Evolutionary conservation across 2,113 vertebrate genomes (phyloP).

Genomic region (Dendrocopos noguchii): DNA sequence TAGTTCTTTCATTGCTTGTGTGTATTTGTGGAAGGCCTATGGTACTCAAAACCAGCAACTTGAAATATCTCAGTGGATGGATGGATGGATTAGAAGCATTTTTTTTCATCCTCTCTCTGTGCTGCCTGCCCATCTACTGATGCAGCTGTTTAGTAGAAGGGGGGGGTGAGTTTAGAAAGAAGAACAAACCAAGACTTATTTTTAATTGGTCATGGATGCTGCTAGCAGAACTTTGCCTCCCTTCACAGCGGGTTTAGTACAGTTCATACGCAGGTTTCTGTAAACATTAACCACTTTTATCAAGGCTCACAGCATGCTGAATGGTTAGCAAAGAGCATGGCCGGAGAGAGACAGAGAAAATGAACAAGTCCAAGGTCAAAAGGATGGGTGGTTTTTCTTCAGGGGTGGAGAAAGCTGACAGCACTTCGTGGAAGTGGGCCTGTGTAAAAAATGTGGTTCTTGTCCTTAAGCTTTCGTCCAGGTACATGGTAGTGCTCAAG

Average conservation of each 20-base stretch:
- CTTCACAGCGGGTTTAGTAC: conserved; percentile 77
- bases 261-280: conserved; percentile 85
- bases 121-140: neutral
- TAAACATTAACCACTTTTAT: conserved; percentile 91
- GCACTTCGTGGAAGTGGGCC: neutral
- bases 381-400: conserved; percentile 66
- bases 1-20: neutral
- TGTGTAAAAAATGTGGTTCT: neutral
- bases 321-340: conserved; percentile 80
- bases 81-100: neutral
- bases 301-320: conserved; percentile 77
- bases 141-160: neutral
- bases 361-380: conserved; percentile 85
- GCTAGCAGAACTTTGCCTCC: conserved; percentile 80
- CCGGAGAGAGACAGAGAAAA: conserved; percentile 77
- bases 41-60: neutral
- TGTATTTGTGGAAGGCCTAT: neutral
- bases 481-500: neutral
- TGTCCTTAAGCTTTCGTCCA: neutral
- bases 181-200: neutral
- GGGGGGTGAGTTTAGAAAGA: neutral
- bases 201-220: conserved; percentile 70
- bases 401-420: neutral
- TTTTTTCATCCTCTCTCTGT: neutral
- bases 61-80: neutral